Evolutionary conservation across 2,888 invertebrate species (phyloP).

Genomic region (Phortica okadai): DNA sequence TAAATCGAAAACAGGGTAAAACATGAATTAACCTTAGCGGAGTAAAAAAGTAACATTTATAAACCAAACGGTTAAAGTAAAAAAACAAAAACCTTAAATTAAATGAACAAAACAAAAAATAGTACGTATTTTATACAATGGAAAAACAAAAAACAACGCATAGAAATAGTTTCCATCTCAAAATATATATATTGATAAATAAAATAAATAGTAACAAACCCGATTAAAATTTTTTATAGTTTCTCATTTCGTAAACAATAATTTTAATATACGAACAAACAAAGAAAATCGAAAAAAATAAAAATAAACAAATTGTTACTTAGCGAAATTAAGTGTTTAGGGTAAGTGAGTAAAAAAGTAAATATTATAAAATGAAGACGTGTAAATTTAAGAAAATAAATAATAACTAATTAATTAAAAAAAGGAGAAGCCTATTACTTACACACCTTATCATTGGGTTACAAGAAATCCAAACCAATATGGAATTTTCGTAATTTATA

Average conservation of each 20-base stretch:
- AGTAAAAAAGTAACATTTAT: background rate
- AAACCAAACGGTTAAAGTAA: no score
- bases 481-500: no score
- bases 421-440: no score
- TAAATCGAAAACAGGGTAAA: slow-evolving; percentile 32
- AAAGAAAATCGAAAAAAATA: background rate
- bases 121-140: slow-evolving; percentile 18
- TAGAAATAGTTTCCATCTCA: background rate
- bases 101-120: background rate
- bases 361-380: background rate
- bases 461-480: no score
- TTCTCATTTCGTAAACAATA: slow-evolving; percentile 10
- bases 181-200: background rate
- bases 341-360: background rate
- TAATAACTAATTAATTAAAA: background rate
- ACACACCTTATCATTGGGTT: no score
- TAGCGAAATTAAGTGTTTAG: slow-evolving; percentile 25
- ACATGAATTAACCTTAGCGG: slow-evolving; percentile 14
- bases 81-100: background rate
- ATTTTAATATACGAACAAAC: background rate
- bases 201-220: background rate
- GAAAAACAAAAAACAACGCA: slow-evolving; percentile 15
- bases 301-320: slow-evolving; percentile 10
- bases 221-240: background rate
- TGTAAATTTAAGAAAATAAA: background rate